Evolutionary conservation across 2,797 vertebrate species (phyloP), one percentile per base, ranked within the genome.

Genomic region (Malurus splendens): DNA sequence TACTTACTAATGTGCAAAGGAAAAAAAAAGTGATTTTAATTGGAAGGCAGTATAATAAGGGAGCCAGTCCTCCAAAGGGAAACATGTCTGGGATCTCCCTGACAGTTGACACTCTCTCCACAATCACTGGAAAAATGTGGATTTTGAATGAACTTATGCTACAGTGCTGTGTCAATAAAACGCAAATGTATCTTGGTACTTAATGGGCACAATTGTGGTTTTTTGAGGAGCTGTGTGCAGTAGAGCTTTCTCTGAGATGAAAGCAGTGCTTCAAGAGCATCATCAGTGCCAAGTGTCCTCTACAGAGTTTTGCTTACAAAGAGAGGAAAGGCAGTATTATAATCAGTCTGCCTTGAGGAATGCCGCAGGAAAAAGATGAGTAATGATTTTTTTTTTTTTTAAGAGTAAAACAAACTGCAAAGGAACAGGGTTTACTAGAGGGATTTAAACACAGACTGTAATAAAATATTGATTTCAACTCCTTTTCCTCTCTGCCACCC

Each of bases 281-380:
- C 18, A 2, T 47, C 36, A 47, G 27, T 62, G 72, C 68, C 73
- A 76, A 82, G 39, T 36, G 72, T 74, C 45, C 55, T 80, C 54
- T 45, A 6, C 51, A 72, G 54, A 6, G 0, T 86, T 90, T 74
- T 92, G 66, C 76, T 89, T 80, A 71, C 77, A 74, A 74, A 90
- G 73, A 51, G 27, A 60, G 57, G 41, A 51, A 54, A 92, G 25
- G 66, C 57, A 41, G 24, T 47, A 28, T 72, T 87, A n/a, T 47
- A 57, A 61, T 86, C 61, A 83, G 42, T 36, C 54, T 83, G 87
- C 73, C 65, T 75, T 54, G 57, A 74, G 76, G 61, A 92, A 81
- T 65, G 65, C 61, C 0, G 1, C 73, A 75, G 78, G 65, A 90
- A 76, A 86, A 86, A 60, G 48, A 48, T 80, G 39, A 70, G 39